Base-by-base conservation (phyloP, 2,113 vertebrate genomes). In the Zeus faber region DNA sequence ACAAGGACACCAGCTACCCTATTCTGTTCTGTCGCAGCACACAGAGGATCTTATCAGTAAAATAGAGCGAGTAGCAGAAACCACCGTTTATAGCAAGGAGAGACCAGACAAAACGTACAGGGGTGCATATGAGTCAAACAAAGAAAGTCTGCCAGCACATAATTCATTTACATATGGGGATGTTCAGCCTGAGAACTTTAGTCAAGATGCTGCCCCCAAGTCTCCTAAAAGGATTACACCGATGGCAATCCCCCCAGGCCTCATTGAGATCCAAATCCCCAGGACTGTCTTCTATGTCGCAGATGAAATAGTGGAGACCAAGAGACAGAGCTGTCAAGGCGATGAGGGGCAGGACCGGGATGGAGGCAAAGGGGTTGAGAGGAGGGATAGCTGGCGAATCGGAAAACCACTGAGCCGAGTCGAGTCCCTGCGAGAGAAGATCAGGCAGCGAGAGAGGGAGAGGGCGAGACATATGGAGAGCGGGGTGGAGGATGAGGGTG, bases 231-330 rank as follows among this genome's bases (percentile, higher is more conserved):
- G 25, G 22, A 58, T 49, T 1, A 0, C 49, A 6, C 26, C 68
- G 4, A 25, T 44, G 2, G 72, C 58, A 26, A 47, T 40, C 14
- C 5, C 40, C 14, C 22, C 41, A 13, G 47, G 22, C 5, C 43
- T 60, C 0, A 26, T 72, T 0, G 78, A 87, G 46, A 69, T 86
- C 31, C 72, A 77, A 20, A 85, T 88, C 41, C 87, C 85, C 17
- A 80, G 79, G 60, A 73, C 79, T 20, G 85, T 86, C 43, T 89
- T 90, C 75, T 90, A 85, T 3, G 79, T 89, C 16, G 84, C 73
- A 0, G 82, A 85, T 23, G 76, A 84, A 24, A 51, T 58, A 37
- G 20, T 39, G 5, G 71, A 80, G 1, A 74, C 24, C 13, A 70
- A 56, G 53, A 76, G 67, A 10, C 3, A 6, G 0, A 51, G 8